Conservation (phyloP, 1,140 invertebrate species). For the Zaprionus taronus region DNA sequence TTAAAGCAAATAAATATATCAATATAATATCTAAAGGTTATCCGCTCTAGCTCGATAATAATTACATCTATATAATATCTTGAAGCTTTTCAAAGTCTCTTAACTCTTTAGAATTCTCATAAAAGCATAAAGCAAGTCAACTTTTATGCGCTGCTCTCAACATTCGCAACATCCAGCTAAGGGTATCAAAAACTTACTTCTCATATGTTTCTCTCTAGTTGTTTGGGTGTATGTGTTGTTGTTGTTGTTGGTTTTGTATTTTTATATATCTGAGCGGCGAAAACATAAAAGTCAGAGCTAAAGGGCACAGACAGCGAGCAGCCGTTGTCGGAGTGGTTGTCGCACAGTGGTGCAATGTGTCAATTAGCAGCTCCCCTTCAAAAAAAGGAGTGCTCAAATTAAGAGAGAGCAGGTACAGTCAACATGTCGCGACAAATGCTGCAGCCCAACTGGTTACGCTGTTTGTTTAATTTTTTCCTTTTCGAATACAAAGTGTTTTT, state of each 20-base stretch:
- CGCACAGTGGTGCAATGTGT: slow-evolving; percentile 42
- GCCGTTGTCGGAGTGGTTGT: slow-evolving; percentile 51
- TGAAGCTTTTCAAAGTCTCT: neutral
- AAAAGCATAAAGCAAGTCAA: slow-evolving; percentile 6
- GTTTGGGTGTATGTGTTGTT: slow-evolving; percentile 29
- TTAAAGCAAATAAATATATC: no score
- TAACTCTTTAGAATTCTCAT: neutral
- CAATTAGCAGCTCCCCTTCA: slow-evolving; percentile 45
- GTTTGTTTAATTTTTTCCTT: slow-evolving; percentile 21
- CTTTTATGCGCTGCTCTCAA: slow-evolving; percentile 19
- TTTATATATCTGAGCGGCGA: slow-evolving; percentile 66
- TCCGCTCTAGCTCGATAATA: no score
- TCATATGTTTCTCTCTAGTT: slow-evolving; percentile 10
- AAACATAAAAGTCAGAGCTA: slow-evolving; percentile 78
- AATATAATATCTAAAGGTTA: no score
- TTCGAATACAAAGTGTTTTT: no score
- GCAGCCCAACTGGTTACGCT: slow-evolving; percentile 35
- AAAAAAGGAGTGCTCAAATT: slow-evolving; percentile 30
- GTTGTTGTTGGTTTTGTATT: slow-evolving; percentile 52
- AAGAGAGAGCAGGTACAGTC: slow-evolving; percentile 49
- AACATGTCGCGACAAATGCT: slow-evolving; percentile 24
- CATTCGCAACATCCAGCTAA: slow-evolving; percentile 23
- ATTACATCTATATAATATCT: no score
- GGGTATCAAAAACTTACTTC: slow-evolving; percentile 40
- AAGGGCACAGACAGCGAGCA: slow-evolving; percentile 74